Percentiles rank a stretch among this genome's conserved stretches.
Evolutionary conservation across 2,888 invertebrate species (phyloP).

Genomic region (Cacoxenus indagator): DNA sequence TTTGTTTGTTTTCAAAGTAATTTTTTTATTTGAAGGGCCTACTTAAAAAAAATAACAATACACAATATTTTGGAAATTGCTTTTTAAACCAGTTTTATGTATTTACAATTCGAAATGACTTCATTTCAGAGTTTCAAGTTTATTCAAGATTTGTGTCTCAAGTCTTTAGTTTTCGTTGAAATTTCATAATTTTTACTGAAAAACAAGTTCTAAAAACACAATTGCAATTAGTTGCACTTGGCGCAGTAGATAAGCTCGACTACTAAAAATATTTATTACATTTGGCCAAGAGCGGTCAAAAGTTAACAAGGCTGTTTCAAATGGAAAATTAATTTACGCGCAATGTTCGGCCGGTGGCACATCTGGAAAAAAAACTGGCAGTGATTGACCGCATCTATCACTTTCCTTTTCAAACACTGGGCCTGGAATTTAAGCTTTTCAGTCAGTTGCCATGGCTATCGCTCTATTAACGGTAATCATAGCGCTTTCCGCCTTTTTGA

Average conservation of each 20-base stretch:
- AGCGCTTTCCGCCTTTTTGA: constrained; percentile 41
- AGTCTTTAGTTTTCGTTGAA: constrained; percentile 43
- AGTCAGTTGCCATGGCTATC: constrained; percentile 28
- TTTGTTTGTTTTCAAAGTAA: not conserved
- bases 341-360: not conserved
- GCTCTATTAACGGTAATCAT: constrained; percentile 39
- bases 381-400: constrained; percentile 23
- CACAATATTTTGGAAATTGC: not conserved
- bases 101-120: constrained; percentile 10
- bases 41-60: not conserved
- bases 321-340: constrained; percentile 34
- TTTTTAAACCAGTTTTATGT: not conserved
- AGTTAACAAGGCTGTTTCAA: not conserved
- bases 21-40: not conserved
- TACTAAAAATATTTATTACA: not conserved
- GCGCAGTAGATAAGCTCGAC: constrained; percentile 22
- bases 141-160: constrained; percentile 48
- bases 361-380: not conserved
- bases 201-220: not conserved
- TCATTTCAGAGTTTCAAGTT: constrained; percentile 25
- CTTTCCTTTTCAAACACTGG: constrained; percentile 51
- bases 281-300: constrained; percentile 10
- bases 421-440: constrained; percentile 35
- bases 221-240: constrained; percentile 24
- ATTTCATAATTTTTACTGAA: not conserved